Percentiles rank a stretch among this genome's conserved stretches.
Evolutionary conservation across 2,797 vertebrate species (phyloP).

Genomic region (Falco peregrinus): DNA sequence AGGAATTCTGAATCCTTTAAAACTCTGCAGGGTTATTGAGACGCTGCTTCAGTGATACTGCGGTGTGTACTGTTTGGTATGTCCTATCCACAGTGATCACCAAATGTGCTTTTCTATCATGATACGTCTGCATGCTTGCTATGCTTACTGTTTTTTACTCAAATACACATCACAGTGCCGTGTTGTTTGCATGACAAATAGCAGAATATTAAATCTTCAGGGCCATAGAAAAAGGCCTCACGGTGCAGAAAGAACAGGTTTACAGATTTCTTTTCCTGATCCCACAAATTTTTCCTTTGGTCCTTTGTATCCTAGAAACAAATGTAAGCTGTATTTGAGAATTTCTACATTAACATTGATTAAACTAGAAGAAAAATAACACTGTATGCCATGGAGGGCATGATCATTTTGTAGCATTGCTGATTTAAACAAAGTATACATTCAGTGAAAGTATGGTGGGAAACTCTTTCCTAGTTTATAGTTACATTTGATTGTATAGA

Average conservation of each 20-base stretch:
- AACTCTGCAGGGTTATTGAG: not conserved
- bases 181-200: constrained; percentile 59
- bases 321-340: not conserved
- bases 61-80: not conserved
- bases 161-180: not conserved
- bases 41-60: not conserved
- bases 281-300: not conserved
- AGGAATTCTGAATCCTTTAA: not conserved
- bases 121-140: constrained; percentile 46
- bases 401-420: not conserved
- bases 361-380: not conserved
- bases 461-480: not conserved
- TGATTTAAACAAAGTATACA: not conserved
- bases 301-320: not conserved
- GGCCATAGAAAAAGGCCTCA: not conserved
- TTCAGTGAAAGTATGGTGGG: not conserved
- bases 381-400: not conserved
- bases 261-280: not conserved
- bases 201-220: constrained; percentile 27
- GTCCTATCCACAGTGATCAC: not conserved
- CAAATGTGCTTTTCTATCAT: constrained; percentile 27
- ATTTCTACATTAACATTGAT: not conserved
- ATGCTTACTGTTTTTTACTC: constrained; percentile 28
- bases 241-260: not conserved
- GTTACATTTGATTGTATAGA: not conserved